Evolutionary conservation across 1,140 invertebrate genomes (phyloP).

Genomic region (Sminthurides bifidus): DNA sequence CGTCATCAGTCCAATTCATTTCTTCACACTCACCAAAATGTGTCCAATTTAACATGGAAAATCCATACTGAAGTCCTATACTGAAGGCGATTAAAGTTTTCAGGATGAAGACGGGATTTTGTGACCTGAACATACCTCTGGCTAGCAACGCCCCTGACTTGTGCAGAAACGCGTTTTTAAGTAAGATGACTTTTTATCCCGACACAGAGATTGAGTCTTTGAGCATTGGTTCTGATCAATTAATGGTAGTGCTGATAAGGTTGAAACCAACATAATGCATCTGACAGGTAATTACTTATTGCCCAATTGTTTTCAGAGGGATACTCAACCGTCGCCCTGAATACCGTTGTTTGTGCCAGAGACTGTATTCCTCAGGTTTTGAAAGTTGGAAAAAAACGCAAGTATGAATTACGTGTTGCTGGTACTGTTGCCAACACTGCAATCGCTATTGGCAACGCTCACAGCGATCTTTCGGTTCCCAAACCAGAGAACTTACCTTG

Average conservation of each 20-base stretch:
- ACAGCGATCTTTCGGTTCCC: background rate
- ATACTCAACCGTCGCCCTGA: conserved; percentile 21
- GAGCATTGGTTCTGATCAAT: no score
- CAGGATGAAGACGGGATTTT: conserved; percentile 9
- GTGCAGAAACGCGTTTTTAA: conserved; percentile 16
- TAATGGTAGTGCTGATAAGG: no score
- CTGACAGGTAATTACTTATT: no score
- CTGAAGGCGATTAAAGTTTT: no score
- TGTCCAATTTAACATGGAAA: no score
- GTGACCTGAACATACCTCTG: conserved; percentile 27
- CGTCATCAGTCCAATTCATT: background rate
- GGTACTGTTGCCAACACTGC: conserved; percentile 19
- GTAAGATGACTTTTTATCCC: conserved; percentile 20
- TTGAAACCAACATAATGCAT: no score
- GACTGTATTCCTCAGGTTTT: background rate
- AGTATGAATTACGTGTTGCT: conserved; percentile 19
- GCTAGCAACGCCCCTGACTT: conserved; percentile 11
- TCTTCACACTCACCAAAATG: background rate
- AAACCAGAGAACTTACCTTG: conserved; percentile 10
- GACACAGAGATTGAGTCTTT: no score
- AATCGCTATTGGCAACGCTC: background rate
- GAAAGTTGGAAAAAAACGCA: conserved; percentile 25
- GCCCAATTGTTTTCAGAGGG: conserved; percentile 25
- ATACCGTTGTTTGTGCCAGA: conserved; percentile 20
- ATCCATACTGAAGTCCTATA: no score